A percentile compares a stretch with the other conserved stretches of the same genome.
Evolutionary conservation across 1,140 invertebrate species (phyloP).

Genomic region (Bombus soroeensis): DNA sequence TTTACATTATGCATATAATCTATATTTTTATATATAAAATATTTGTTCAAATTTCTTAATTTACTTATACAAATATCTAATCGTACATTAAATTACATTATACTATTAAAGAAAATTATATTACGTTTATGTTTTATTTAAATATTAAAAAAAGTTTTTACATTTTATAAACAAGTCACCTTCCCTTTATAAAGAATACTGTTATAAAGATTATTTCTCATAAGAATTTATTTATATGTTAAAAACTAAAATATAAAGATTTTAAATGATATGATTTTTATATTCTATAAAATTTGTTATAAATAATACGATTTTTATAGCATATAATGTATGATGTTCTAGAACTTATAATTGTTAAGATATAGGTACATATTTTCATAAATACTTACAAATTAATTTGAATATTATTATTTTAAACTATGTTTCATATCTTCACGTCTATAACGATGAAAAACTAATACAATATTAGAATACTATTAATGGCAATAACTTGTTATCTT

Average conservation of each 20-base stretch:
- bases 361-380: constrained; percentile 1
- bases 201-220: neutral
- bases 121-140: neutral
- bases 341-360: constrained; percentile 7
- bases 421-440: constrained; percentile 11
- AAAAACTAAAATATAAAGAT: neutral
- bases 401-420: constrained; percentile 8
- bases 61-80: neutral
- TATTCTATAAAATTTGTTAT: neutral
- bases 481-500: neutral
- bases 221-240: neutral
- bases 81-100: neutral
- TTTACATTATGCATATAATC: neutral
- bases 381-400: constrained; percentile 27
- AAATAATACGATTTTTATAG: neutral
- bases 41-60: neutral
- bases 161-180: neutral
- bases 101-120: neutral
- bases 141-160: neutral
- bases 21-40: neutral
- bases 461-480: neutral
- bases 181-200: neutral
- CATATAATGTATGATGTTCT: neutral
- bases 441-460: constrained; percentile 4
- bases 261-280: constrained; percentile 5